Percentiles rank a stretch among this genome's conserved stretches.
These are phyloP conservation scores for Balaeniceps rex DNA, from an alignment of 2,113 vertebrate genomes.

Conservation along the genomic window DNA sequence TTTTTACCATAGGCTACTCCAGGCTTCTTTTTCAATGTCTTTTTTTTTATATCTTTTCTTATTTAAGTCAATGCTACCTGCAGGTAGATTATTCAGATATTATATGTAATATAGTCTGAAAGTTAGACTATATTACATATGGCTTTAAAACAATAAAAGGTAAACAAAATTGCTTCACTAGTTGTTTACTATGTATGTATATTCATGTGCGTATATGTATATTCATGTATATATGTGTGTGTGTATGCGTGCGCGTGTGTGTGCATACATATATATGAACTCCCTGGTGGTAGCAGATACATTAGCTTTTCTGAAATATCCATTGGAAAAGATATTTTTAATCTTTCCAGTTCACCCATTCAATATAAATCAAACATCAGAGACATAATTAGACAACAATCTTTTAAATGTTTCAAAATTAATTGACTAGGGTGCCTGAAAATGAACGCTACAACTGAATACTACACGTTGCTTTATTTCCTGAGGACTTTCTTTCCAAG, in stretches of 20 bases:
- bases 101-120: no score
- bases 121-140: background rate
- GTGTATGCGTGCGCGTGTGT: rapidly evolving
- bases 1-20: slow-evolving; percentile 4
- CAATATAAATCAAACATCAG: background rate
- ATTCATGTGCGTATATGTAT: background rate
- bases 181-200: background rate
- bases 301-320: background rate
- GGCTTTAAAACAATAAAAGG: background rate
- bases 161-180: background rate
- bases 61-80: background rate
- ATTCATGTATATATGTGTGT: no score
- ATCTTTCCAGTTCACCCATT: background rate
- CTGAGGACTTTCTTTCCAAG: background rate
- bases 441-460: background rate
- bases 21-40: slow-evolving; percentile 48
- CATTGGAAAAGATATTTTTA: background rate
- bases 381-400: background rate
- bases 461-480: background rate
- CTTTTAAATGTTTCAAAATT: background rate
- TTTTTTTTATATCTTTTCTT: slow-evolving; percentile 27
- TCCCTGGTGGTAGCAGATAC: background rate
- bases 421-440: background rate
- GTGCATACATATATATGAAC: background rate
- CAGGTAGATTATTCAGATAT: slow-evolving; percentile 47